Base-by-base conservation (phyloP, 2,797 vertebrate genomes). In the Acanthopagrus latus region DNA sequence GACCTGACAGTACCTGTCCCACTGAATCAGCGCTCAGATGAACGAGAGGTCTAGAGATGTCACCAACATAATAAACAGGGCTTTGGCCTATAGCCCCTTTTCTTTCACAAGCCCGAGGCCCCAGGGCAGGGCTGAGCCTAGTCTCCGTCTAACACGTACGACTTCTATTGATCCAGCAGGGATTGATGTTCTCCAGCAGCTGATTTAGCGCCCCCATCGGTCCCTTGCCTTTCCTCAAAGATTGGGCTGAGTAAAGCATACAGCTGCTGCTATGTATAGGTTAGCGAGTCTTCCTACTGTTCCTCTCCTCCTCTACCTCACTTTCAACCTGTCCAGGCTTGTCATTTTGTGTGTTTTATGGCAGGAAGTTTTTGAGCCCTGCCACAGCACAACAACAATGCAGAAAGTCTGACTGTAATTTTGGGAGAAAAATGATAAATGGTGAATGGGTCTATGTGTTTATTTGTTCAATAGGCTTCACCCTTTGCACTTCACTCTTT, bases 151-250 rank as follows among this genome's bases (percentile, higher is more conserved):
- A 85, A 86, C 75, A 48, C 50, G 23, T 55, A 55, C 79, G 64
- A 76, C 81, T 92, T 80, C 84, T 94, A 96, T 96, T 92, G 95
- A 95, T 95, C 93, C 86, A 62, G 60, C 60, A 64, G 87, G 82
- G 90, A 95, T 94, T 91, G 89, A 94, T 94, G 91, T 86, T 86
- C 87, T 78, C 91, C 84, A 85, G 66, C 21, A 29, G 76, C 85
- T 93, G 93, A 95, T 95, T 95, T 94, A 95, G 83, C 47, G 59
- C 57, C 85, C 83, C 82, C 83, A 70, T 54, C 23, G 88, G 79
- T 76, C 84, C 60, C 52, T 23, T 68, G 65, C 66, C 81, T 82
- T 80, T 78, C 85, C 91, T 86, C 87, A 92, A 93, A 91, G 85
- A 75, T 81, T 80, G 76, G 70, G 57, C 88, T 67, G 79, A 86